These are phyloP conservation scores for Clanis bilineata DNA, from an alignment of 2,888 invertebrate genomes.

Conservation along the genomic window DNA sequence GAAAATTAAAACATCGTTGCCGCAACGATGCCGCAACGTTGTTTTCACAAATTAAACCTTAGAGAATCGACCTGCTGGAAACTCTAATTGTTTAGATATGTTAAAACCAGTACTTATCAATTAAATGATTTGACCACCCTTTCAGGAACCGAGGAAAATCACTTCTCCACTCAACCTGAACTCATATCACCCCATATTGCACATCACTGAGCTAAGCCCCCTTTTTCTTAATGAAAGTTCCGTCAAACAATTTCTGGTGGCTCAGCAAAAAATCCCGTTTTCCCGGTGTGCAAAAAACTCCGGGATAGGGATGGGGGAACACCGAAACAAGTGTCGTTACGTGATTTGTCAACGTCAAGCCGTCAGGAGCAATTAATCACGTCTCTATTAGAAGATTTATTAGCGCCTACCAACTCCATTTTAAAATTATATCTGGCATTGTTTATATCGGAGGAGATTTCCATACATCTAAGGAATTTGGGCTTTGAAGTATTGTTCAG, in stretches of 20 bases:
- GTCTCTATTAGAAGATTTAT: conserved; percentile 17
- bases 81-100: too few relatives aligned
- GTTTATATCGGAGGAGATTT: not conserved
- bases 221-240: not conserved
- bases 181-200: too few relatives aligned
- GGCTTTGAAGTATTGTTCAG: too few relatives aligned
- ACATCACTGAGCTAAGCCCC: not conserved
- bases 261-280: conserved; percentile 1
- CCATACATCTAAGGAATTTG: too few relatives aligned
- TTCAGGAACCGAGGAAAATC: too few relatives aligned
- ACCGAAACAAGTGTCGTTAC: conserved; percentile 12
- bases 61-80: too few relatives aligned
- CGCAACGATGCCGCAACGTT: too few relatives aligned
- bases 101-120: too few relatives aligned
- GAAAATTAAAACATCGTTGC: too few relatives aligned
- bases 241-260: conserved; percentile 7
- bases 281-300: conserved; percentile 1
- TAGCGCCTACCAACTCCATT: conserved; percentile 7
- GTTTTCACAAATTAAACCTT: too few relatives aligned
- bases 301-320: conserved; percentile 1
- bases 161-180: too few relatives aligned
- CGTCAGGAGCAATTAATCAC: conserved; percentile 15
- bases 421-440: conserved; percentile 11
- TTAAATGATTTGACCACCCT: too few relatives aligned
- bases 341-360: conserved; percentile 17